A percentile compares a stretch with the other conserved stretches of the same genome.
These are phyloP conservation scores for Diploscapter pachys DNA, from an alignment of 1,140 invertebrate species.

Conservation along the genomic window DNA sequence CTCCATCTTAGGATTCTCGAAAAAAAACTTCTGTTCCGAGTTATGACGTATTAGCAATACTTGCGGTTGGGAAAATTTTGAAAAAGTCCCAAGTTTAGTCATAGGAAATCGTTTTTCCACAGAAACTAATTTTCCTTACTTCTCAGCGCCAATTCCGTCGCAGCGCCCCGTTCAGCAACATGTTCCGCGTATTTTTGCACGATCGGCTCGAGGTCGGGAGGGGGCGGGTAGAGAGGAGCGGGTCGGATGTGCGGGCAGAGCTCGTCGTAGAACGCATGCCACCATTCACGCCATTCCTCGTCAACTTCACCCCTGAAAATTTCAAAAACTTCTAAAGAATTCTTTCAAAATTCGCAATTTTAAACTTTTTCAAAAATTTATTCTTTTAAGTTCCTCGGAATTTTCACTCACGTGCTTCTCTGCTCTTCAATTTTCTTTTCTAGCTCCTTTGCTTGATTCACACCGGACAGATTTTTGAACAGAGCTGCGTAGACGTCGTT, in stretches of 20 bases:
- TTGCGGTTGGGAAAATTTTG: background rate
- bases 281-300: slow-evolving; percentile 30
- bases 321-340: background rate
- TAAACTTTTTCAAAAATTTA: background rate
- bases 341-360: background rate
- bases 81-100: background rate
- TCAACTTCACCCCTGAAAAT: slow-evolving; percentile 9
- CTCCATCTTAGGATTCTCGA: no score
- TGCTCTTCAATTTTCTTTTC: slow-evolving; percentile 3
- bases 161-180: slow-evolving; percentile 18
- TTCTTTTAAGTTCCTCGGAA: background rate
- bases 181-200: slow-evolving; percentile 19
- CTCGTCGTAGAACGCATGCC: slow-evolving; percentile 20
- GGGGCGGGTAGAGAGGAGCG: slow-evolving; percentile 24
- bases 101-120: no score
- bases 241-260: background rate
- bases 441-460: background rate
- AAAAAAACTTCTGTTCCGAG: background rate
- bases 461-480: slow-evolving; percentile 35
- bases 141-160: slow-evolving; percentile 12
- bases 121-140: background rate
- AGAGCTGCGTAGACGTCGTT: slow-evolving; percentile 39
- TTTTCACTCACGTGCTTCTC: background rate
- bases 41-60: background rate
- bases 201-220: slow-evolving; percentile 30